Percentiles rank a stretch among this genome's conserved stretches.
Evolutionary conservation across 2,888 invertebrate genomes (phyloP).

Genomic region (Phyto melanocephala): DNA sequence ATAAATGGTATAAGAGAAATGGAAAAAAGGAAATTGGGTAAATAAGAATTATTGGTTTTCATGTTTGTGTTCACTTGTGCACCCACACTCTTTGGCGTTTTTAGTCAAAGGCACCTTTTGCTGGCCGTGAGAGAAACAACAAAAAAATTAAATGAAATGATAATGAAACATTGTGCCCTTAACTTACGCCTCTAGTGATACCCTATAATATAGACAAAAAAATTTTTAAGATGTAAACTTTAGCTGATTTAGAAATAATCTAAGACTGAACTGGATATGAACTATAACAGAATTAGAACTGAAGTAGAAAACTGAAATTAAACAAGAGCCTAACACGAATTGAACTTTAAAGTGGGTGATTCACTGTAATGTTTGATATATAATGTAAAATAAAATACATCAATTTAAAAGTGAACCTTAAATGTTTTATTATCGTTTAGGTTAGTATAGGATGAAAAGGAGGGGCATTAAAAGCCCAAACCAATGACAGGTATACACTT

Average conservation of each 20-base stretch:
- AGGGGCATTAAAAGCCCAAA: no score
- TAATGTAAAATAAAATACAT: no score
- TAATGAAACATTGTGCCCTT: conserved; percentile 31
- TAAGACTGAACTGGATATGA: background rate
- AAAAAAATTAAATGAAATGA: background rate
- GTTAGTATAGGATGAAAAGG: no score
- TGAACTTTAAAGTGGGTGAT: no score
- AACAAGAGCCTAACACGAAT: background rate
- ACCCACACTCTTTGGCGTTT: background rate
- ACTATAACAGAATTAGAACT: background rate
- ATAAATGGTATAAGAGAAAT: background rate
- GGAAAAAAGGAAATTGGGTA: background rate
- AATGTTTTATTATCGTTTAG: no score
- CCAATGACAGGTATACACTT: no score
- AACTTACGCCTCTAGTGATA: background rate
- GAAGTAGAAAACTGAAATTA: background rate
- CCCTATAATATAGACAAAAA: conserved; percentile 22
- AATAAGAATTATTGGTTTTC: conserved; percentile 35
- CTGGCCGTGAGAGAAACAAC: background rate
- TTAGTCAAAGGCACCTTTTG: background rate
- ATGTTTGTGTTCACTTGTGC: background rate
- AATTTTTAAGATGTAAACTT: background rate
- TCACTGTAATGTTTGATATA: no score
- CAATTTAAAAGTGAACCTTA: no score
- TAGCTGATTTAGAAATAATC: background rate